A percentile compares a stretch with the other conserved stretches of the same genome.
Conservation (phyloP, 2,797 vertebrate species). For the Aselliscus stoliczkanus region DNA sequence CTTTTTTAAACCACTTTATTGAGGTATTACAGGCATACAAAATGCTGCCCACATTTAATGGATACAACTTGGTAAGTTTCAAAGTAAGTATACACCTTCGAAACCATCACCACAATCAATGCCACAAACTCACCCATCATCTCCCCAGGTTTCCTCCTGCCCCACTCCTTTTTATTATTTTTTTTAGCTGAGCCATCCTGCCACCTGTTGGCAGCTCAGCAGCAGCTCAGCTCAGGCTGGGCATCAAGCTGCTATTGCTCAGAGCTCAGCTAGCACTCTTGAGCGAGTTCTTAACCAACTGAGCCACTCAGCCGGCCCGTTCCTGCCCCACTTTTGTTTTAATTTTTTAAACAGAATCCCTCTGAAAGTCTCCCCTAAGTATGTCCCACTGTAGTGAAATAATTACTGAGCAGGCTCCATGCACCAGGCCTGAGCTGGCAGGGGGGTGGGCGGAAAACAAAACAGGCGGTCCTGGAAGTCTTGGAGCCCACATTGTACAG, state of each 20-base stretch:
- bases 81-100: neutral
- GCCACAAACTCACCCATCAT: neutral
- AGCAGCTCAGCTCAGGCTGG: too few species aligned
- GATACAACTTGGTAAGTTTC: neutral
- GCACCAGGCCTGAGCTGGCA: neutral
- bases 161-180: too few species aligned
- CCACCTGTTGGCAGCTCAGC: too few species aligned
- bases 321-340: neutral
- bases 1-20: neutral
- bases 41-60: neutral
- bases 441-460: neutral
- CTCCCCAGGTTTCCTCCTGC: neutral
- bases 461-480: accelerated
- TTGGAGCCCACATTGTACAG: accelerated
- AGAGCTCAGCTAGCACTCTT: too few species aligned
- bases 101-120: neutral
- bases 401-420: neutral
- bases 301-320: too few species aligned
- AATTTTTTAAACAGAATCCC: neutral
- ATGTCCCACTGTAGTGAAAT: neutral
- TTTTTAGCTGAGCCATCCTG: too few species aligned
- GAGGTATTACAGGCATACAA: neutral
- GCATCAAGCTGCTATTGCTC: too few species aligned
- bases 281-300: too few species aligned
- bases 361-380: neutral